Evolutionary conservation across 2,113 vertebrate genomes (phyloP).

Genomic region (Tinamus guttatus): DNA sequence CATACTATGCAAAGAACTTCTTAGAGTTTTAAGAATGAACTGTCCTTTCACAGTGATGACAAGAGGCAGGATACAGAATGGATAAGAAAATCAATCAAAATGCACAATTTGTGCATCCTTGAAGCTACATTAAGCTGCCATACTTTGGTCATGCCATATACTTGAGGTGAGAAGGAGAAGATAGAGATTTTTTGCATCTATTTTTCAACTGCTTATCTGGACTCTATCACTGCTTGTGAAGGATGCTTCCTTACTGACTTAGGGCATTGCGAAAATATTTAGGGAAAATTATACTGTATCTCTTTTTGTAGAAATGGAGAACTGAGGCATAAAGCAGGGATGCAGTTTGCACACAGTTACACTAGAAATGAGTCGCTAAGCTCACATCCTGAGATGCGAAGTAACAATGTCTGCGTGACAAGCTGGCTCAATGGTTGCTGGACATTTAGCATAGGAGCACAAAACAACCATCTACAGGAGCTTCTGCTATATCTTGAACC

Average conservation of each 20-base stretch:
- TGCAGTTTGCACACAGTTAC: neutral
- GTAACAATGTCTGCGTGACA: accelerated
- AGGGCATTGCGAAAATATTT: neutral
- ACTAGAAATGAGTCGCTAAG: neutral
- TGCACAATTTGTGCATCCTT: neutral
- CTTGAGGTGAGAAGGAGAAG: neutral
- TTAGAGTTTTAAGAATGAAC: neutral
- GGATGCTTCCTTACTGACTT: neutral
- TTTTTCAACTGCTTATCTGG: neutral
- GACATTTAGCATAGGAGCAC: accelerated
- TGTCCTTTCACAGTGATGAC: neutral
- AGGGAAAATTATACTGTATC: neutral
- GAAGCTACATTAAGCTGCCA: neutral
- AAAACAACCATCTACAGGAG: neutral
- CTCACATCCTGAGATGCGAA: accelerated
- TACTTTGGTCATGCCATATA: neutral
- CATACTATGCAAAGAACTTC: neutral
- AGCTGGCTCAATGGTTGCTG: neutral
- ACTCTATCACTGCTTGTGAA: neutral
- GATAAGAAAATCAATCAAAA: neutral
- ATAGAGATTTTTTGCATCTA: neutral
- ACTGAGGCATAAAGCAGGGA: neutral
- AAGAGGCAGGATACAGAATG: neutral
- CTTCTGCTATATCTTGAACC: accelerated
- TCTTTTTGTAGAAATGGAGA: neutral